These are phyloP conservation scores for Melinaea marsaeus DNA, from an alignment of 2,888 invertebrate genomes.

Conservation along the genomic window DNA sequence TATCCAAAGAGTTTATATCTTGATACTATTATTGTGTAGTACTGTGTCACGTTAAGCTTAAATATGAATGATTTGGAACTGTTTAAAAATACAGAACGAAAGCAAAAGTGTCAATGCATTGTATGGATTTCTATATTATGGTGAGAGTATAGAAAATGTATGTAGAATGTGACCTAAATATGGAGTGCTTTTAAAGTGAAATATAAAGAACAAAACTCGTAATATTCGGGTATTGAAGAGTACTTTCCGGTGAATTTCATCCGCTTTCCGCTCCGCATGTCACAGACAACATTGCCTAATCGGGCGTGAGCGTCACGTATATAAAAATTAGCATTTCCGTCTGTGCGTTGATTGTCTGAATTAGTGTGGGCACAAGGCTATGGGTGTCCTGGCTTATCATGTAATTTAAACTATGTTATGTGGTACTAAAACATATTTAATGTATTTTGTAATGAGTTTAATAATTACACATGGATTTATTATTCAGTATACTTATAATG, in stretches of 20 bases:
- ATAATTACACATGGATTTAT: no score
- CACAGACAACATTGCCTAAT: slow-evolving; percentile 12
- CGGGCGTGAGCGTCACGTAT: slow-evolving; percentile 32
- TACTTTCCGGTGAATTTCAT: neutral
- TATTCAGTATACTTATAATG: no score
- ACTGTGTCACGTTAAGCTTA: no score
- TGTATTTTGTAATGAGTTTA: neutral
- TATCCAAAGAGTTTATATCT: no score
- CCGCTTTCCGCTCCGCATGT: slow-evolving; percentile 3
- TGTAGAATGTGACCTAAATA: no score
- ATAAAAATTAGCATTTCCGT: slow-evolving; percentile 40
- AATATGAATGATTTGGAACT: neutral
- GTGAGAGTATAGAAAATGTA: no score
- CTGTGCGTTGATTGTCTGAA: slow-evolving; percentile 31
- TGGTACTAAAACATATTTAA: neutral
- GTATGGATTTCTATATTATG: slow-evolving; percentile 22
- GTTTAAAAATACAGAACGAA: slow-evolving; percentile 15
- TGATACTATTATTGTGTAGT: no score
- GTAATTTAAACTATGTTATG: neutral
- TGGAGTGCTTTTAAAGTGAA: no score
- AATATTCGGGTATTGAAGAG: neutral
- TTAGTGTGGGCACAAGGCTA: slow-evolving; percentile 29
- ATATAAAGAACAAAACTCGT: no score
- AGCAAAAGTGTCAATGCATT: slow-evolving; percentile 22
- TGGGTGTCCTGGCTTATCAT: slow-evolving; percentile 1